Percentiles rank a stretch among this genome's conserved stretches.
phyloP scores from a whole-genome alignment of 1,140 invertebrate genomes.

The Argopecten irradians region DNA sequence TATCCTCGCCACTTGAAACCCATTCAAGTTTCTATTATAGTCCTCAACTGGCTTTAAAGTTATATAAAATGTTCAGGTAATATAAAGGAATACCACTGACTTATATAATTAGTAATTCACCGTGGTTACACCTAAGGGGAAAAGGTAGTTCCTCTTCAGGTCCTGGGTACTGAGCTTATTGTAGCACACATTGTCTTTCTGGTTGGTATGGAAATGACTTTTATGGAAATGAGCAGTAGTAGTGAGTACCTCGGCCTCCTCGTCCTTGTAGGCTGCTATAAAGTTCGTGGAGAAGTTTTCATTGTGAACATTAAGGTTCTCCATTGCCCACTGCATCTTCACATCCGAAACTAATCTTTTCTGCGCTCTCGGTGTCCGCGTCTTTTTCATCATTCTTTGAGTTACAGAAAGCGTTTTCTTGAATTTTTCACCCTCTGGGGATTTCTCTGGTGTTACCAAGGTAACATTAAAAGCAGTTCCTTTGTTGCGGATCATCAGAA shows the following conservation, averaged over 20 bases:
- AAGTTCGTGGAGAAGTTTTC: slow-evolving; percentile 73
- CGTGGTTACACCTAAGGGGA: slow-evolving; percentile 63
- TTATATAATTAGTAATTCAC: slow-evolving; percentile 56
- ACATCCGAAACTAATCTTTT: slow-evolving; percentile 71
- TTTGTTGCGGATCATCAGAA: slow-evolving; percentile 74
- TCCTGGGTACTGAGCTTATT: slow-evolving; percentile 66
- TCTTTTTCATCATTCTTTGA: slow-evolving; percentile 69
- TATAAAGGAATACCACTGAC: no score
- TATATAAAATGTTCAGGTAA: no score
- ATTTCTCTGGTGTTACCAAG: slow-evolving; percentile 63
- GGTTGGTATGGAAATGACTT: slow-evolving; percentile 71
- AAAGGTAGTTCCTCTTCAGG: slow-evolving; percentile 68
- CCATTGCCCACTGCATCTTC: slow-evolving; percentile 70
- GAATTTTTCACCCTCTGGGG: slow-evolving; percentile 63
- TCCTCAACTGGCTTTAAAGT: no score
- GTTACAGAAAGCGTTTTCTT: slow-evolving; percentile 66
- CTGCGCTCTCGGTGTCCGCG: slow-evolving; percentile 56
- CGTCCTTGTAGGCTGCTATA: slow-evolving; percentile 69
- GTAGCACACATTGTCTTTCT: slow-evolving; percentile 73
- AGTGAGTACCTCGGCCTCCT: slow-evolving; percentile 71
- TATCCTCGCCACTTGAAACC: no score
- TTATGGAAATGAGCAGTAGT: slow-evolving; percentile 74
- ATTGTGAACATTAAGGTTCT: slow-evolving; percentile 64
- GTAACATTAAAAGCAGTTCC: slow-evolving; percentile 69
- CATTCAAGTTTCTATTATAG: no score